Evolutionary conservation across 2,888 invertebrate genomes (phyloP), one percentile per base, ranked within the genome.

Genomic region (Unio pictorum): DNA sequence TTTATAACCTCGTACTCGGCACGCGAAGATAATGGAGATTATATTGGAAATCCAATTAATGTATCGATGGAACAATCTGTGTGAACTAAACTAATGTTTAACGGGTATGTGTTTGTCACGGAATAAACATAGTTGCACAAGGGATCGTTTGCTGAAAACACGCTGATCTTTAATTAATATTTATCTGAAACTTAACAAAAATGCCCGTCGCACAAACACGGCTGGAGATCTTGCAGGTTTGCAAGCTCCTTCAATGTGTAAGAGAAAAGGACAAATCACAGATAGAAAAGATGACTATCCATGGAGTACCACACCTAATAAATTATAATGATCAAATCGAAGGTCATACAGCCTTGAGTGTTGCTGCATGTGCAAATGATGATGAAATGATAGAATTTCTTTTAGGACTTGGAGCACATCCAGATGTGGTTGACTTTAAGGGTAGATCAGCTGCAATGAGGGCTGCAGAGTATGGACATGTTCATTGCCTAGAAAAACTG

Each of bases 161-260:
- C 26, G 20, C 20, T 15, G n/a, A 23, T 20, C 23, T 55, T 45
- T 15, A 55, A 15, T 23, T 11, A 8, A 30, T 64, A 3, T 8
- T 34, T n/a, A 45, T 45, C 64, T 20, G 15, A n/a, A 54, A 20
- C 45, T 17, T 17, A 4, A 54, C 66, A 73, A 79, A 69, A 54
- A 90, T 90, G 89, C 89, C 89, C 26, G 80, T 89, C n/a, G 89
- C 90, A 58, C 84, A 86, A 72, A 85, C 86, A 45, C 81, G 88
- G 30, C 78, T 90, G 62, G 89, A 90, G 79, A 82, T 83, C 68
- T 78, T 89, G 78, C 90, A 90, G 77, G 87, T 90, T 55, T 89
- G 90, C 80, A 90, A 90, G 77, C 81, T 90, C 54, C 73, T 90
- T 67, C 89, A 90, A 79, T 89, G 89, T 81, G 89, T 90, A n/a